Evolutionary conservation across 2,888 invertebrate species (phyloP).

Genomic region (Margaritifera margaritifera): DNA sequence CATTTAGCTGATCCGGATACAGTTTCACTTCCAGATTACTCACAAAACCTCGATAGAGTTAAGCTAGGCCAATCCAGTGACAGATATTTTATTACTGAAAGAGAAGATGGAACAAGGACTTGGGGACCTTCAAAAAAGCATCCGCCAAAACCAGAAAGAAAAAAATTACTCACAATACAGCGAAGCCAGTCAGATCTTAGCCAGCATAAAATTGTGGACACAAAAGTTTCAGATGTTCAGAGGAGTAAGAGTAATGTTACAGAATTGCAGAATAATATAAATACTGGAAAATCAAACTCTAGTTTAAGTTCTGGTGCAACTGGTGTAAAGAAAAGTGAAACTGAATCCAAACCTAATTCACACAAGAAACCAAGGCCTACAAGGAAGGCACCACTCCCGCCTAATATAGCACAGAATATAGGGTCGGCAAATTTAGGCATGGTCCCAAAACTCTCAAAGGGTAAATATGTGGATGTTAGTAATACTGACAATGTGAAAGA

Average conservation of each 20-base stretch:
- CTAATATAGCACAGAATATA: conserved; percentile 20
- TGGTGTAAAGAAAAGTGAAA: background rate
- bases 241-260: no score
- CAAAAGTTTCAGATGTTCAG: no score
- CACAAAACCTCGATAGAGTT: background rate
- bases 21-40: conserved; percentile 37
- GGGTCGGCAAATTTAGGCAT: background rate
- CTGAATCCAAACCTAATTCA: conserved; percentile 8
- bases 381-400: conserved; percentile 60
- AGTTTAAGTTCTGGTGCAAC: background rate
- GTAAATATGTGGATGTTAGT: background rate
- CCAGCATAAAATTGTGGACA: no score
- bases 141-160: conserved; percentile 63
- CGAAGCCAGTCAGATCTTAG: conserved; percentile 61
- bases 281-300: no score
- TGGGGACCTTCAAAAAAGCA: conserved; percentile 41
- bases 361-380: conserved; percentile 42
- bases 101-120: conserved; percentile 24
- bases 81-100: background rate
- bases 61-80: no score
- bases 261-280: no score
- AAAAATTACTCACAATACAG: conserved; percentile 46
- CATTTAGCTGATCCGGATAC: conserved; percentile 38
- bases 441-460: background rate
- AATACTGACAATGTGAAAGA: background rate